Percentiles rank a stretch among this genome's conserved stretches.
phyloP scores from a whole-genome alignment of 1,140 invertebrate species.

The Drosophila ambigua region DNA sequence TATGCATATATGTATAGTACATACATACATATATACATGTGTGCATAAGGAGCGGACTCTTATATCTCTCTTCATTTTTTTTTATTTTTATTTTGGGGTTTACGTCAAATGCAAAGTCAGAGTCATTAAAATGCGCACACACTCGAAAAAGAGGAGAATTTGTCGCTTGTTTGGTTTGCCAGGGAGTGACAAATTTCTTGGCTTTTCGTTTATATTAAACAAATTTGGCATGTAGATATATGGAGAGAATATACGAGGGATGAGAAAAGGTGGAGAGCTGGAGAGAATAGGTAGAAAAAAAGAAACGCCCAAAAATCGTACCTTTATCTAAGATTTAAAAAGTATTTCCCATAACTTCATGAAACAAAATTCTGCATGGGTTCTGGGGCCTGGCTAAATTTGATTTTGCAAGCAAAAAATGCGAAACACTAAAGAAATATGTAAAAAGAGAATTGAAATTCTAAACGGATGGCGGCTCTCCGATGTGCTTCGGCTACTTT shows the following conservation, averaged over 20 bases:
- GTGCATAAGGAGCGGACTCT: constrained; percentile 5
- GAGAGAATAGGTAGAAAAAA: neutral
- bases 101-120: constrained; percentile 21
- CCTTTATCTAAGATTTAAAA: neutral
- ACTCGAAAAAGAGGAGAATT: constrained; percentile 13
- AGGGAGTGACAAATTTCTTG: constrained; percentile 36
- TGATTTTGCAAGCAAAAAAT: constrained; percentile 24
- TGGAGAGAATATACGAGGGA: constrained; percentile 2
- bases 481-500: neutral
- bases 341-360: neutral
- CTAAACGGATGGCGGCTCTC: constrained; percentile 10
- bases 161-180: constrained; percentile 39
- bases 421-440: neutral
- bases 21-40: neutral
- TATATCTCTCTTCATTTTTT: neutral
- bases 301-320: constrained; percentile 4
- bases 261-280: too few relatives aligned
- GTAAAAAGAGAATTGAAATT: constrained; percentile 22
- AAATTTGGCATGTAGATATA: constrained; percentile 16
- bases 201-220: constrained; percentile 18
- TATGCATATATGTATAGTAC: constrained; percentile 12
- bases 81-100: constrained; percentile 1
- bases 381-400: constrained; percentile 1
- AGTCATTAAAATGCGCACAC: constrained; percentile 48
- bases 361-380: neutral